phyloP scores from a whole-genome alignment of 2,113 vertebrate species.

The Fukomys damarensis region DNA sequence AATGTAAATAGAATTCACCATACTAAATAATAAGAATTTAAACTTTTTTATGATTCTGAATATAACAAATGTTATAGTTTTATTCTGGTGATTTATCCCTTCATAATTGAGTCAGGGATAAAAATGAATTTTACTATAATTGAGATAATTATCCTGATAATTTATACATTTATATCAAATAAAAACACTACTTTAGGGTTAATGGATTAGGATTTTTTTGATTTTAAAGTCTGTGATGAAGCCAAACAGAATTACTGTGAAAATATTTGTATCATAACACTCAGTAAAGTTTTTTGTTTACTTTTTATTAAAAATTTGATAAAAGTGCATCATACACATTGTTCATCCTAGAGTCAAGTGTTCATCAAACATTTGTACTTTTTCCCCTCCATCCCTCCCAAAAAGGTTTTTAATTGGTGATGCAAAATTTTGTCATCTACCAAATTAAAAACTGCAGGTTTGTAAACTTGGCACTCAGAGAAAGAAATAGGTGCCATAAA shows the following conservation, averaged over 20 bases:
- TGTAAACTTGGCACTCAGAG: constrained; percentile 81
- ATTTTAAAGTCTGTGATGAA: constrained; percentile 51
- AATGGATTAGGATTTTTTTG: constrained; percentile 33
- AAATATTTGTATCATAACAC: constrained; percentile 65
- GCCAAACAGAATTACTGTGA: constrained; percentile 32
- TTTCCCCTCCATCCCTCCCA: constrained; percentile 52
- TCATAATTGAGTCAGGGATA: constrained; percentile 26
- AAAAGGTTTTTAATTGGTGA: constrained; percentile 59
- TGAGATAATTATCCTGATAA: not conserved
- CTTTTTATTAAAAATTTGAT: constrained; percentile 75
- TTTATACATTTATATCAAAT: constrained; percentile 21
- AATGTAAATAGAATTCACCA: not conserved
- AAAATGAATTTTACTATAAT: constrained; percentile 23
- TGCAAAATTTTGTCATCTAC: constrained; percentile 72
- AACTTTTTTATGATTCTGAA: not conserved
- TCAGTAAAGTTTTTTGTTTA: constrained; percentile 58
- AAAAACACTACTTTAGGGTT: constrained; percentile 34
- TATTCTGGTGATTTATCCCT: constrained; percentile 21
- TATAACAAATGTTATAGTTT: not conserved
- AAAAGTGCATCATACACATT: constrained; percentile 76
- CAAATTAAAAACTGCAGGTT: constrained; percentile 75
- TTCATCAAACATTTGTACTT: constrained; percentile 80
- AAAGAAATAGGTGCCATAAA: constrained; percentile 77
- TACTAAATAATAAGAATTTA: not conserved
- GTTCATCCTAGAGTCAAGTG: constrained; percentile 67